These are phyloP conservation scores for Asbolus verrucosus DNA, from an alignment of 1,140 invertebrate species.

Conservation along the genomic window DNA sequence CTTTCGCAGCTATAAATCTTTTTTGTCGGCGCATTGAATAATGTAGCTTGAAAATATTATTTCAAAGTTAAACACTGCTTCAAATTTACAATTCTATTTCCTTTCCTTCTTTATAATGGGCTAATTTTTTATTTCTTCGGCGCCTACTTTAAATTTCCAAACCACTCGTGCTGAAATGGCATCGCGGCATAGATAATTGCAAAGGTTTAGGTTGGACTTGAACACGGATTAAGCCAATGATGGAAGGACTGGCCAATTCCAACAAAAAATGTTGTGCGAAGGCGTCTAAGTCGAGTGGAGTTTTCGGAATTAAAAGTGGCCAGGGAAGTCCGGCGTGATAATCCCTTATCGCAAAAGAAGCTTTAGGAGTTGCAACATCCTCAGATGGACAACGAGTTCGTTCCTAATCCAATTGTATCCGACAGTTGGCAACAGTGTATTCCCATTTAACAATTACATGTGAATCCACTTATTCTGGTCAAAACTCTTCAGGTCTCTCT, in stretches of 20 bases:
- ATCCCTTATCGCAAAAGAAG: slow-evolving; percentile 37
- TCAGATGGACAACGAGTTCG: slow-evolving; percentile 24
- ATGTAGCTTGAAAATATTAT: slow-evolving; percentile 38
- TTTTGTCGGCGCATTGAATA: slow-evolving; percentile 32
- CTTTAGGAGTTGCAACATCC: slow-evolving; percentile 26
- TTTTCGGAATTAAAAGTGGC: slow-evolving; percentile 31
- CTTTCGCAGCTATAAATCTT: slow-evolving; percentile 19
- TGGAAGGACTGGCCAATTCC: neutral
- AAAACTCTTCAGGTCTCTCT: slow-evolving; percentile 10
- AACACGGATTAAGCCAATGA: neutral
- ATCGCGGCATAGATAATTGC: neutral
- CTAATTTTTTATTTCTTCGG: slow-evolving; percentile 15
- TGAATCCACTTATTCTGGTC: slow-evolving; percentile 32
- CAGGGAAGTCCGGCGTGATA: slow-evolving; percentile 26
- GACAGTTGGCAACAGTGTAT: slow-evolving; percentile 35
- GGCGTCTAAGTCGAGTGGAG: slow-evolving; percentile 29
- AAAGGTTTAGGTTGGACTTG: neutral
- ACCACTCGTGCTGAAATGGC: neutral
- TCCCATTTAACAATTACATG: slow-evolving; percentile 45
- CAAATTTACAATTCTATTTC: slow-evolving; percentile 38
- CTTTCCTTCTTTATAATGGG: neutral
- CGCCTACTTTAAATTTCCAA: neutral
- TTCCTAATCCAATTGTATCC: slow-evolving; percentile 40
- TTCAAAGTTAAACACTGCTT: slow-evolving; percentile 35
- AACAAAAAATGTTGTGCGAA: slow-evolving; percentile 13